Evolutionary conservation across 2,888 invertebrate genomes (phyloP).

Genomic region (Leucoptera coffeella): DNA sequence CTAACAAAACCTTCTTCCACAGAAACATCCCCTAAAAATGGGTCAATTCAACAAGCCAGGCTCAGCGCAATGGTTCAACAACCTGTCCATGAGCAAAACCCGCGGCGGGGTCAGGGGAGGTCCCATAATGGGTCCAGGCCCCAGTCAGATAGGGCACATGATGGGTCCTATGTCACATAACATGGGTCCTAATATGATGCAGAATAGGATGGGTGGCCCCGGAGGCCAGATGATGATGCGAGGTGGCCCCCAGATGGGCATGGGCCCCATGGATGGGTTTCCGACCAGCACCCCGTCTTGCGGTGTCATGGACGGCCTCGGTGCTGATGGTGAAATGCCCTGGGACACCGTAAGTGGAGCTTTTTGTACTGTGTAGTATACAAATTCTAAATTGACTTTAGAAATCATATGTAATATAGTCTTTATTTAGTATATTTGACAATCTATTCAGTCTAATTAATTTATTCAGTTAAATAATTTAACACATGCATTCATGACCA

Average conservation of each 20-base stretch:
- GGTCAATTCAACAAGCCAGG: conserved; percentile 82
- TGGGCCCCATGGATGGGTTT: conserved; percentile 50
- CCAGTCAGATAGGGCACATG: conserved; percentile 44
- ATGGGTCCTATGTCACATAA: conserved; percentile 41
- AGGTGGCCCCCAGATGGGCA: conserved; percentile 42
- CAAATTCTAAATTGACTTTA: too few relatives aligned
- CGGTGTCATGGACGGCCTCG: conserved; percentile 55
- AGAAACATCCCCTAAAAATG: conserved; percentile 88
- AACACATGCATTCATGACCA: too few relatives aligned
- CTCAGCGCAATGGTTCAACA: conserved; percentile 75
- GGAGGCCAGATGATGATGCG: conserved; percentile 48
- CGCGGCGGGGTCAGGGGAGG: conserved; percentile 56
- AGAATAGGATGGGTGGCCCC: conserved; percentile 33
- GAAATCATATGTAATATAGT: too few relatives aligned
- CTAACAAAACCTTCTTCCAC: conserved; percentile 20
- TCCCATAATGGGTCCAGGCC: conserved; percentile 47
- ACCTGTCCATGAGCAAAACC: conserved; percentile 69
- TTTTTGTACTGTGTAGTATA: too few relatives aligned
- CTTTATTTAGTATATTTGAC: too few relatives aligned
- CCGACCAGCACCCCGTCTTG: conserved; percentile 53
- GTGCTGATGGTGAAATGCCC: conserved; percentile 54
- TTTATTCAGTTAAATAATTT: too few relatives aligned
- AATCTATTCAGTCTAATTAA: too few relatives aligned
- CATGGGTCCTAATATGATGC: conserved; percentile 44
- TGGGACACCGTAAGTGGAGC: conserved; percentile 45